Evolutionary conservation across 2,888 invertebrate species (phyloP), one percentile per base, ranked within the genome.

Genomic region (Podotricha telesiphe): DNA sequence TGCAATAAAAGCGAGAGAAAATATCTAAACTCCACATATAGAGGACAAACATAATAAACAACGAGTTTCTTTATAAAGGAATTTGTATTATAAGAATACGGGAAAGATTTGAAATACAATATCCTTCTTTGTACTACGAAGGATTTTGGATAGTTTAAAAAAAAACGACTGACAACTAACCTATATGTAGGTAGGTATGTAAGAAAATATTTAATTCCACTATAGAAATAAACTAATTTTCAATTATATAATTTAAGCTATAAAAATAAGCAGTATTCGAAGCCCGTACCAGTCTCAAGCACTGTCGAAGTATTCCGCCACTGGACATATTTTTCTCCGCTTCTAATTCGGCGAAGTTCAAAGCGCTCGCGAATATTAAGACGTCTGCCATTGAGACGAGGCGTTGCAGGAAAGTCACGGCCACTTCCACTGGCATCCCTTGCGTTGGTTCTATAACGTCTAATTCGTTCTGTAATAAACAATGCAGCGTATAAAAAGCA

Each of bases 301-400:
- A 99, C 91, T 99, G 99, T 68, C 99, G 93, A 67, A 99, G 93
- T 78, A 99, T 99, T 58, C 99, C 99, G n/a, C 99, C 99, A 80
- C 98, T 97, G 61, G 99, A 98, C 99, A 99, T 99, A 86, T 99
- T 99, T 93, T 99, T 99, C 93, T 99, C 99, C 0, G 99, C 98
- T 90, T 99, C 99, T 55, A 99, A 93, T 88, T 99, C 99, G 34
- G 97, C 97, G 83, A 99, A 99, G 94, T 98, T 99, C 69, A 99
- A 94, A 2, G 99, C 98, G 82, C 98, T 99, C 69, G 99, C 99
- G 93, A 99, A 99, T 79, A 99, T 98, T 40, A 99, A 95, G 55
- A 99, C 98, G 84, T 99, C 99, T 0, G 99, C 99, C 97, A 99
- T 98, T 86, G 98, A 98, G 79, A 99, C 99, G 76, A 99, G 95